Evolutionary conservation across 2,113 vertebrate species (phyloP).

Genomic region (Paedocypris sp.): DNA sequence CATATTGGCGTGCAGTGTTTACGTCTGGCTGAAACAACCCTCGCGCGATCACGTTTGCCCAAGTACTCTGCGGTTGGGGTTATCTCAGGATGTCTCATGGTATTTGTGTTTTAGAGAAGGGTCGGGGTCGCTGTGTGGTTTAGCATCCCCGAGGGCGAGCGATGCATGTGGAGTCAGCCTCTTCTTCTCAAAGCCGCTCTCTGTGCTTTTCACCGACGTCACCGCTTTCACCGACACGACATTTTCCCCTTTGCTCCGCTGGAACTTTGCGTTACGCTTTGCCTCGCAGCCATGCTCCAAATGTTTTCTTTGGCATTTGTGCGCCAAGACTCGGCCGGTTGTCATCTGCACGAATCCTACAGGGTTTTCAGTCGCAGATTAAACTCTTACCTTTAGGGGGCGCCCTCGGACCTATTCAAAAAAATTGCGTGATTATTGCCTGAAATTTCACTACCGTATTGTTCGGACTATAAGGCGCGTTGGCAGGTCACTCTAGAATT

Average conservation of each 20-base stretch:
- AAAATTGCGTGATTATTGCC: too few relatives aligned
- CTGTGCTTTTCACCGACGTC: slow-evolving; percentile 26
- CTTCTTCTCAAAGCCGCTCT: slow-evolving; percentile 10
- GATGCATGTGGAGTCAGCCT: slow-evolving; percentile 15
- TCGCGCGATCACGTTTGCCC: not conserved
- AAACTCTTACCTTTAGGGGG: slow-evolving; percentile 50
- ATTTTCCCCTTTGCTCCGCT: slow-evolving; percentile 21
- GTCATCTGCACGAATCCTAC: slow-evolving; percentile 44
- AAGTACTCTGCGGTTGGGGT: not conserved
- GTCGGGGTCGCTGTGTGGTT: not conserved
- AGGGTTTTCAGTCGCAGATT: slow-evolving; percentile 46
- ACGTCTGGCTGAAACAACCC: not conserved
- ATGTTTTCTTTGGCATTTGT: slow-evolving; percentile 29
- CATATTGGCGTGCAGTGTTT: not conserved
- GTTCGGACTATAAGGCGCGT: too few relatives aligned
- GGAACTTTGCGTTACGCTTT: slow-evolving; percentile 32
- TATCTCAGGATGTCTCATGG: not conserved
- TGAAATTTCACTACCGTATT: too few relatives aligned
- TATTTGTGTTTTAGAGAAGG: slow-evolving; percentile 4
- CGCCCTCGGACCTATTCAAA: too few relatives aligned
- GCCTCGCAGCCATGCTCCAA: slow-evolving; percentile 29
- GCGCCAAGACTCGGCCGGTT: slow-evolving; percentile 30
- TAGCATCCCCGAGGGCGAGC: slow-evolving; percentile 7
- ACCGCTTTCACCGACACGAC: slow-evolving; percentile 25
- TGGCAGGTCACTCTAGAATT: too few relatives aligned